Base-by-base conservation (phyloP, 2,113 vertebrate species). In the Callipepla californica region DNA sequence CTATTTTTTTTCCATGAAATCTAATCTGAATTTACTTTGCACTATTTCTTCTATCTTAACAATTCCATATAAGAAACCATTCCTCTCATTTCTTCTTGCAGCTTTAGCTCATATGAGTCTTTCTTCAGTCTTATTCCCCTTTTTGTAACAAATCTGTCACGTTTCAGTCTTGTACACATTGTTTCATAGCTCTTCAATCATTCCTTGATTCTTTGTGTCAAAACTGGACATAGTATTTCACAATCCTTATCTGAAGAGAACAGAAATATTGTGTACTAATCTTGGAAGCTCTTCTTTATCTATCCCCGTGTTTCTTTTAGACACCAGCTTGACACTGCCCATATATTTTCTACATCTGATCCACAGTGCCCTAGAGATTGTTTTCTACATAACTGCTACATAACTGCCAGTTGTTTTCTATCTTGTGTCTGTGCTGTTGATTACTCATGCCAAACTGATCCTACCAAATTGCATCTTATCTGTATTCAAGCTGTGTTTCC, bases 361-460 rank as follows among this genome's bases (percentile, higher is more conserved):
- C 65, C 53, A 53, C 59, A 74, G 40, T 32, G 57, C 69, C 38
- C 81, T 70, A 44, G 22, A 55, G 63, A 69, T 30, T 63, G 72
- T 87, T 95, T 89, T 58, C 72, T 80, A 70, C 13, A 11, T 23
- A 87, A 82, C 25, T 83, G 38, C 59, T 70, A 74, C 42, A 63
- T 45, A 80, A 40, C 40, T 13, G 44, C 34, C 75, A 69, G 53
- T 32, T 77, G 75, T 55, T 73, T 85, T 70, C 76, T 19, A 68
- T 32, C 59, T 92, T 87, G 30, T 62, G 76, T 77, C 72, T 66
- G 63, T 82, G 79, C 72, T 61, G 53, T 1, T 72, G 63, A 65
- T 63, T 85, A 69, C 36, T 93, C 75, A 68, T 87, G 85, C 81
- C 85, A 95, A 94, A 89, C 79, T 32, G 13, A 55, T 95, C 87